Percentiles rank a stretch among this genome's conserved stretches.
Evolutionary conservation across 2,888 invertebrate genomes (phyloP).

Genomic region (Plemyria rubiginata): DNA sequence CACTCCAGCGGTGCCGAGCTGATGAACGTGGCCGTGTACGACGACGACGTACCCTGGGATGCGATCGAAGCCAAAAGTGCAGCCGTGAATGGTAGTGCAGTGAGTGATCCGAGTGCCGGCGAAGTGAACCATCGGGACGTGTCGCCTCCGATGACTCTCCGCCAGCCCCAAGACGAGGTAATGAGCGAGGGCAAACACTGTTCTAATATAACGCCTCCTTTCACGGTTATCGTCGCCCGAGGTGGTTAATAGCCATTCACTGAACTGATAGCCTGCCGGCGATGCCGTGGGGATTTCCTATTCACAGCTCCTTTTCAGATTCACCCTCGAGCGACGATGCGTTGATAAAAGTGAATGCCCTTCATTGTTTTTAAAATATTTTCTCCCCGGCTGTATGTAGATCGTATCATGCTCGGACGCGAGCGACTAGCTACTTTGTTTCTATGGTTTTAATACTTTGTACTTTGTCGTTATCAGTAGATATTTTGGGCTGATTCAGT

Average conservation of each 20-base stretch:
- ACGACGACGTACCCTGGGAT: slow-evolving; percentile 83
- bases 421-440: slow-evolving; percentile 58
- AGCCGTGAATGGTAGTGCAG: slow-evolving; percentile 71
- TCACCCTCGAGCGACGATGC: slow-evolving; percentile 74
- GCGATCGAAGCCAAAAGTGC: slow-evolving; percentile 68
- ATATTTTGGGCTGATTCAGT: slow-evolving; percentile 50
- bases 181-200: slow-evolving; percentile 69
- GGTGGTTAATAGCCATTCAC: slow-evolving; percentile 80
- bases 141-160: slow-evolving; percentile 74
- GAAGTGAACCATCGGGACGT: slow-evolving; percentile 68
- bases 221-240: slow-evolving; percentile 79
- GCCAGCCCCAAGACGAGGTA: slow-evolving; percentile 76
- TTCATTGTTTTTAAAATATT: slow-evolving; percentile 79
- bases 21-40: slow-evolving; percentile 82
- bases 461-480: slow-evolving; percentile 59
- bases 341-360: slow-evolving; percentile 79
- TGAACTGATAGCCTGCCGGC: slow-evolving; percentile 72
- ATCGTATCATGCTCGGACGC: slow-evolving; percentile 63
- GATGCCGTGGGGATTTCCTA: slow-evolving; percentile 66
- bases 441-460: slow-evolving; percentile 62
- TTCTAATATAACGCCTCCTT: slow-evolving; percentile 62
- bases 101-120: slow-evolving; percentile 75
- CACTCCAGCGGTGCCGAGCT: slow-evolving; percentile 81
- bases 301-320: slow-evolving; percentile 70
- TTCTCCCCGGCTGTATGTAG: slow-evolving; percentile 68